Evolutionary conservation across 2,797 vertebrate species (phyloP), one percentile per base, ranked within the genome.

Genomic region (Psittacula derbiana): DNA sequence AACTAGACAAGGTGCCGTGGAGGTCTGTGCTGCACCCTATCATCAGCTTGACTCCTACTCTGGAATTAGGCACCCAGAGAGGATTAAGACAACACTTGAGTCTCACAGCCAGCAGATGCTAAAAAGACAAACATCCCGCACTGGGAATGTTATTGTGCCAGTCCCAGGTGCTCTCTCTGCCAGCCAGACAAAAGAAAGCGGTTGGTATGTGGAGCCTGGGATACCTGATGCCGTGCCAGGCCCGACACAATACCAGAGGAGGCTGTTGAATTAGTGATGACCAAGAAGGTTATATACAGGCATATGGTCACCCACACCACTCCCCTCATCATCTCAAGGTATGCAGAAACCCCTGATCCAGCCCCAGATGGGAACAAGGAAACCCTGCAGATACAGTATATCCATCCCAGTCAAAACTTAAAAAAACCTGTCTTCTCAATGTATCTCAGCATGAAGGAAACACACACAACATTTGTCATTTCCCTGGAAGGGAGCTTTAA

Each of bases 221-320:
- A 80, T 36, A 96, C 62, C 71, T 8, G 93, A 96, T 3, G 18
- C 94, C 5, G 89, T 3, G 18, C 93, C 10, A 1, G 53, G 57
- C 41, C 47, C 2, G 4, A 41, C 81, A 49, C 53, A 30, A 24
- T 64, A 58, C 21, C 36, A 16, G 79, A 75, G 81, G 28, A 24
- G 49, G 57, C 61, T 91, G 66, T 43, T 96, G 49, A 96, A 96
- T 94, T 95, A 96, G 61, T 92, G 91, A 94, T 91, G 67, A 38
- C 16, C 33, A 24, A 28, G 21, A 23, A 70, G 31, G 33, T 75
- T 44, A 14, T 5, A 27, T 4, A 28, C 30, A 53, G 36, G 28
- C 47, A 67, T 6, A 18, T 1, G 16, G 74, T 7, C 74, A 71
- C 55, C n/a, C 44, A 15, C 36, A 52, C 3, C 19, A 2, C 53